phyloP scores from a whole-genome alignment of 1,140 invertebrate genomes.

The Zaprionus tsacasi region DNA sequence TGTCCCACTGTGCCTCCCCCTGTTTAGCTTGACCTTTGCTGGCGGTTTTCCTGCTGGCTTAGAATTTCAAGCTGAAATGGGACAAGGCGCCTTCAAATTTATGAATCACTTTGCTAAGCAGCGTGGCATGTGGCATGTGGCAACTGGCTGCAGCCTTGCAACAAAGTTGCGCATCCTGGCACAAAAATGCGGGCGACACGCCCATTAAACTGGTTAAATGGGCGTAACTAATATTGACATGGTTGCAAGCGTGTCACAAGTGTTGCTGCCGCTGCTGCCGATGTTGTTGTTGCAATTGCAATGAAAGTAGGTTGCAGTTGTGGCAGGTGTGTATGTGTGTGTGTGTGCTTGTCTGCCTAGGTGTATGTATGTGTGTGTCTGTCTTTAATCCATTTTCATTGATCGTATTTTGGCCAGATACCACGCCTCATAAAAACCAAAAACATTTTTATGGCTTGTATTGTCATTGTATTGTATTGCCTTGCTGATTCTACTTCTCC shows the following conservation, averaged over 20 bases:
- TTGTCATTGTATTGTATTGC: slow-evolving; percentile 21
- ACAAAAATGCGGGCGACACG: slow-evolving; percentile 25
- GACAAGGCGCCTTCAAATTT: slow-evolving; percentile 17
- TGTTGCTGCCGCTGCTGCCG: too few species aligned
- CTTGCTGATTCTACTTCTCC: neutral
- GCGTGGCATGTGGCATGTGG: neutral
- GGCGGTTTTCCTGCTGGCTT: slow-evolving; percentile 14
- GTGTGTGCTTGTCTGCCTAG: slow-evolving; percentile 11
- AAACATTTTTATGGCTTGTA: slow-evolving; percentile 76
- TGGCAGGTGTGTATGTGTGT: slow-evolving; percentile 18
- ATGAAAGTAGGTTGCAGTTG: slow-evolving; percentile 67
- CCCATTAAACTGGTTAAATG: slow-evolving; percentile 75
- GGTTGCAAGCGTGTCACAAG: slow-evolving; percentile 48
- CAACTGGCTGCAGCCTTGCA: slow-evolving; percentile 21
- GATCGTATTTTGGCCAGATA: slow-evolving; percentile 58
- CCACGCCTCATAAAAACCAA: slow-evolving; percentile 37
- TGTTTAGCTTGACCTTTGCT: slow-evolving; percentile 15
- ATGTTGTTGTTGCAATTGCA: slow-evolving; percentile 26
- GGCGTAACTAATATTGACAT: slow-evolving; percentile 74
- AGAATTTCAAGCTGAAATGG: slow-evolving; percentile 9
- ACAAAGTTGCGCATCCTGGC: slow-evolving; percentile 48
- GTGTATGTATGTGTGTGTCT: slow-evolving; percentile 25
- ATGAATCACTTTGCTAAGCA: slow-evolving; percentile 14
- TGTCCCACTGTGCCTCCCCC: neutral
- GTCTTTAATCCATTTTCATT: slow-evolving; percentile 75